A percentile compares a stretch with the other conserved stretches of the same genome.
Evolutionary conservation across 2,113 vertebrate species (phyloP).

Genomic region (Scatophagus argus): DNA sequence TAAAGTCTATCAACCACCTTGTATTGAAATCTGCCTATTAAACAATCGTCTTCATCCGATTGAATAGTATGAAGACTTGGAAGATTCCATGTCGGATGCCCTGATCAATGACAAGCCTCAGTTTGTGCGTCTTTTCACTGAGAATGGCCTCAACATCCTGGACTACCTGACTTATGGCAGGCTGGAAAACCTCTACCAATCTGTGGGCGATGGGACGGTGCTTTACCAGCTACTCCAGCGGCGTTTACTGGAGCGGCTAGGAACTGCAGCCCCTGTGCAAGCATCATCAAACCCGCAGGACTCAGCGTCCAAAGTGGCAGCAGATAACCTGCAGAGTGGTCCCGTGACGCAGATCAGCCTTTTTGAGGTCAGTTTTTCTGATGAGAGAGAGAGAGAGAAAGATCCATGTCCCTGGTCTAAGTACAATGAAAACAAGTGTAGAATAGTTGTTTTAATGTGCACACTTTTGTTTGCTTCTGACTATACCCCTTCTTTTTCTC

Average conservation of each 20-base stretch:
- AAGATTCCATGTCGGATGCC: slow-evolving; percentile 89
- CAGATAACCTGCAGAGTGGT: background rate
- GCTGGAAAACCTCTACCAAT: slow-evolving; percentile 86
- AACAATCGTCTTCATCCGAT: background rate
- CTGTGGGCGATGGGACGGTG: slow-evolving; percentile 79
- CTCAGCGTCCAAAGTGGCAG: background rate
- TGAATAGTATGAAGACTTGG: slow-evolving; percentile 83
- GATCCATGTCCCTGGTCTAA: too few species aligned
- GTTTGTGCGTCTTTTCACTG: slow-evolving; percentile 90
- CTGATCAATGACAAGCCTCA: slow-evolving; percentile 89
- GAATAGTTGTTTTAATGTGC: too few species aligned
- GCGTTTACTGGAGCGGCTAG: slow-evolving; percentile 63
- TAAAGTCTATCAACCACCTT: background rate
- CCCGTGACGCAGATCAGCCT: slow-evolving; percentile 60
- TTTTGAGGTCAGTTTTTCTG: slow-evolving; percentile 75
- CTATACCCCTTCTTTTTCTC: background rate
- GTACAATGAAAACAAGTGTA: background rate
- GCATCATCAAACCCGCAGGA: background rate
- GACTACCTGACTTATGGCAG: slow-evolving; percentile 85
- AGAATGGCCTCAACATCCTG: slow-evolving; percentile 88
- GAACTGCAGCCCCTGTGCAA: background rate
- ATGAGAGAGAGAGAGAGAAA: too few species aligned
- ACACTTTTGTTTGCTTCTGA: background rate
- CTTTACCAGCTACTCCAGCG: slow-evolving; percentile 82
- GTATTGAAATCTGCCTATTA: background rate